A percentile compares a stretch with the other conserved stretches of the same genome.
Evolutionary conservation across 2,113 vertebrate species (phyloP).

Genomic region (Athene noctua): DNA sequence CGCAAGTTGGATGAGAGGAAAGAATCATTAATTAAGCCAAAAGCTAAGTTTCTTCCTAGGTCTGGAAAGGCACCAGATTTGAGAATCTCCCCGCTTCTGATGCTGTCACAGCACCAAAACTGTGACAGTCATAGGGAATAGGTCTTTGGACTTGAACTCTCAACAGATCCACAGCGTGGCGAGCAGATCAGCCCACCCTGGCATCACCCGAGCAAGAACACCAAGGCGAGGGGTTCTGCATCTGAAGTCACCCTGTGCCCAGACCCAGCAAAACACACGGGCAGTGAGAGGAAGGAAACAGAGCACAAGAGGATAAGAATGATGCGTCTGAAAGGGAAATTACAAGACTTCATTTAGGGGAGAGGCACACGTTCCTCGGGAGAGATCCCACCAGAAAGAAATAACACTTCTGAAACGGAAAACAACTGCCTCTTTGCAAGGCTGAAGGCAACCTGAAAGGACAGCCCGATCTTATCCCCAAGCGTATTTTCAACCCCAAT

Average conservation of each 20-base stretch:
- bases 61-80: not conserved
- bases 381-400: not conserved
- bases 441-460: not conserved
- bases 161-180: not conserved
- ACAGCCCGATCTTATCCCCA: not conserved
- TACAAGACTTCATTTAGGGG: not conserved
- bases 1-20: not conserved
- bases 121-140: not conserved
- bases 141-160: not conserved
- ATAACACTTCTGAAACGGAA: not conserved
- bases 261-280: not conserved
- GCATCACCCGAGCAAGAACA: not conserved
- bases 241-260: not conserved
- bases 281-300: not conserved
- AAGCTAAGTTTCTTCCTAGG: not conserved
- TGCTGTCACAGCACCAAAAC: not conserved
- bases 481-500: not conserved
- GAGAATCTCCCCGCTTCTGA: not conserved
- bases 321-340: not conserved
- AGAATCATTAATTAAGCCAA: not conserved
- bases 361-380: not conserved
- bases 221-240: not conserved
- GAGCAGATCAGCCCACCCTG: not conserved
- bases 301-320: not conserved
- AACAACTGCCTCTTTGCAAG: not conserved